Evolutionary conservation across 2,888 invertebrate genomes (phyloP).

Genomic region (Blastobasis adustella): DNA sequence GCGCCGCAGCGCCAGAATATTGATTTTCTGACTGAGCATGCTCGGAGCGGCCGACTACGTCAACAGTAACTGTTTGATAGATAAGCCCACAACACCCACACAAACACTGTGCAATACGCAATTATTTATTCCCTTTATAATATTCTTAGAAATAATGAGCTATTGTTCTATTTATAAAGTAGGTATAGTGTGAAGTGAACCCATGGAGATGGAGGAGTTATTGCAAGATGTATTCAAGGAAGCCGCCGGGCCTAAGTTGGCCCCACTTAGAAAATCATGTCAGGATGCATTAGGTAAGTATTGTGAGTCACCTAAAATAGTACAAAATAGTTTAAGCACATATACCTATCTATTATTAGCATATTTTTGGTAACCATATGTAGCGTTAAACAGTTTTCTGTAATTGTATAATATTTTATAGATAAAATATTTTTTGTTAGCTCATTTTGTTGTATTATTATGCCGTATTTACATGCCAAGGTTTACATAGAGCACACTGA

Average conservation of each 20-base stretch:
- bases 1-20: slow-evolving; percentile 30
- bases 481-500: too few species aligned
- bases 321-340: too few species aligned
- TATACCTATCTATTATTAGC: too few species aligned
- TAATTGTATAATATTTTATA: too few species aligned
- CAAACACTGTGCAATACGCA: slow-evolving; percentile 2
- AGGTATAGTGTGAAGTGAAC: background rate
- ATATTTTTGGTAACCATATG: too few species aligned
- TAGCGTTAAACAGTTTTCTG: too few species aligned
- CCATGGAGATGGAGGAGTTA: slow-evolving; percentile 86
- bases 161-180: background rate
- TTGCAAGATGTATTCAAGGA: slow-evolving; percentile 89
- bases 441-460: too few species aligned
- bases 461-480: too few species aligned
- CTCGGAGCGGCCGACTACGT: slow-evolving; percentile 37
- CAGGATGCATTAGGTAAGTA: slow-evolving; percentile 89
- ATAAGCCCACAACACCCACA: slow-evolving; percentile 57
- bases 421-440: too few species aligned
- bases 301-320: background rate
- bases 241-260: slow-evolving; percentile 85
- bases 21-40: slow-evolving; percentile 67
- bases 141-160: background rate
- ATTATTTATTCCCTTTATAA: slow-evolving; percentile 1
- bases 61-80: slow-evolving; percentile 18
- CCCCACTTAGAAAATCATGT: slow-evolving; percentile 84